phyloP scores from a whole-genome alignment of 2,888 invertebrate genomes.

The Agonopterix heracliana region DNA sequence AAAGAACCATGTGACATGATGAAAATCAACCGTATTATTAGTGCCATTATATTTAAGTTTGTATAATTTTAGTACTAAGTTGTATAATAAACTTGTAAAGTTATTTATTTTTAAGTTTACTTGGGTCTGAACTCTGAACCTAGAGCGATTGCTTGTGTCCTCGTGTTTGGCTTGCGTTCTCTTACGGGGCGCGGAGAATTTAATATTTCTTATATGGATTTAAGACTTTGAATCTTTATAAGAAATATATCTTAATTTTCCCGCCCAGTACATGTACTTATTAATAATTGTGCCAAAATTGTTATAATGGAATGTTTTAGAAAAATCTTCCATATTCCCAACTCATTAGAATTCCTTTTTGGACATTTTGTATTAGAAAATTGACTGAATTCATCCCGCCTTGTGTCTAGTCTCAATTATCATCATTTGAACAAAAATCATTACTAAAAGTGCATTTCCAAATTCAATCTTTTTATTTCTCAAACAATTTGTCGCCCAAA shows the following conservation, averaged over 20 bases:
- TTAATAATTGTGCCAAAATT: conserved; percentile 33
- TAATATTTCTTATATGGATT: too few species aligned
- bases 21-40: conserved; percentile 5
- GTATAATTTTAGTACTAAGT: conserved; percentile 30
- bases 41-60: conserved; percentile 28
- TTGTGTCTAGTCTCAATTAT: conserved; percentile 31
- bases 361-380: neutral
- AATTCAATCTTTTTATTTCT: too few species aligned
- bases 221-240: too few species aligned
- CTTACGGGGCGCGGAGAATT: neutral
- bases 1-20: neutral
- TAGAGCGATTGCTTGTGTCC: conserved; percentile 6
- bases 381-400: conserved; percentile 22
- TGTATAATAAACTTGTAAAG: conserved; percentile 34
- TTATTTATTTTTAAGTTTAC: conserved; percentile 53
- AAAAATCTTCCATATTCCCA: neutral
- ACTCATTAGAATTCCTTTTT: neutral
- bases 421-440: too few species aligned
- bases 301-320: conserved; percentile 17
- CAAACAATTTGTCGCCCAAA: too few species aligned
- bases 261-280: neutral
- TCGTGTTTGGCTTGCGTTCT: neutral
- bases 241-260: neutral
- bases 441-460: too few species aligned
- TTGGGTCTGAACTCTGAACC: conserved; percentile 21